Percentiles rank a stretch among this genome's conserved stretches.
Evolutionary conservation across 2,113 vertebrate species (phyloP).

Genomic region (Albula goreensis): DNA sequence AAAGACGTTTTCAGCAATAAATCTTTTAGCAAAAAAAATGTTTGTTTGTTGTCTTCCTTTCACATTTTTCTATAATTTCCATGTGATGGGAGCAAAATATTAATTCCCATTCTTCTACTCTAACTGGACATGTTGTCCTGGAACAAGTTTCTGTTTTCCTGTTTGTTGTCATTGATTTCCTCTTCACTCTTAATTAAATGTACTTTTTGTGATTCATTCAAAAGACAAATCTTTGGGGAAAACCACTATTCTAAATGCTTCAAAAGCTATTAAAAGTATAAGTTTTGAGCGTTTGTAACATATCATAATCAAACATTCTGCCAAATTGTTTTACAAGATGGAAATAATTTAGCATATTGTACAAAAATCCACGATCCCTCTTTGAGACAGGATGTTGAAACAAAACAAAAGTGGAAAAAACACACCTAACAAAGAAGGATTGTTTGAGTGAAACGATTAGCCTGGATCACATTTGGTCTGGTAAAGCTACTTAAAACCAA

Average conservation of each 20-base stretch:
- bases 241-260: background rate
- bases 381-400: constrained; percentile 4
- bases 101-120: no score
- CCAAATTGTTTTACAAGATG: background rate
- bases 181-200: background rate
- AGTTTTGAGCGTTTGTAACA: background rate
- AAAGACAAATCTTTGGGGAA: background rate
- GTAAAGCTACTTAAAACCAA: constrained; percentile 68
- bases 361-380: background rate
- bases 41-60: no score
- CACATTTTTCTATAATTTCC: no score
- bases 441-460: constrained; percentile 70
- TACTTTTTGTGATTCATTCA: background rate
- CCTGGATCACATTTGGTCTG: constrained; percentile 68
- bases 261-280: no score
- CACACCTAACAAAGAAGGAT: constrained; percentile 65
- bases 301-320: background rate
- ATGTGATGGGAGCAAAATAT: no score
- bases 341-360: background rate
- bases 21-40: no score
- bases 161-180: background rate
- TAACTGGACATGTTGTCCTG: background rate
- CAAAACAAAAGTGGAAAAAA: constrained; percentile 48
- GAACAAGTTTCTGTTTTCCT: background rate
- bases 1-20: no score